Percentiles rank a stretch among this genome's conserved stretches.
These are phyloP conservation scores for Ceyx margarethae DNA, from an alignment of 2,113 vertebrate genomes.

Conservation along the genomic window DNA sequence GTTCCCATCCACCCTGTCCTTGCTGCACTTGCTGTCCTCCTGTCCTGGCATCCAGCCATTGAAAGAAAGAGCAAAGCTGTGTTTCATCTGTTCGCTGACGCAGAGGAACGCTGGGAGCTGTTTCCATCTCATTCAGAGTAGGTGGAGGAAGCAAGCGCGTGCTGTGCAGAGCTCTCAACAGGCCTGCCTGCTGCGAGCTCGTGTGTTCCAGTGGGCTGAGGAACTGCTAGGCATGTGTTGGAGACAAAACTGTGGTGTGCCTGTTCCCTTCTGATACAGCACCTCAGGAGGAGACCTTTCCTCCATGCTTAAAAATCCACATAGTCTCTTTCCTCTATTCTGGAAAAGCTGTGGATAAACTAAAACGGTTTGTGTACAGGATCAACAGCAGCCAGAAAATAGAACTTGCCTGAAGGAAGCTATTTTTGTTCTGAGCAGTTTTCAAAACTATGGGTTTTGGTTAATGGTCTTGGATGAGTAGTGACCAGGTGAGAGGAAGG, in stretches of 20 bases:
- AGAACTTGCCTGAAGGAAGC: conserved; percentile 5
- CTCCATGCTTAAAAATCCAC: background rate
- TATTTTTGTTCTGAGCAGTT: background rate
- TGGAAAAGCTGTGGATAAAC: conserved; percentile 1
- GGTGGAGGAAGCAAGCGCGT: conserved; percentile 48
- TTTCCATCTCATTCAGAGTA: conserved; percentile 27
- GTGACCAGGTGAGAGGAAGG: background rate
- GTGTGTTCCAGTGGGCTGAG: conserved; percentile 41
- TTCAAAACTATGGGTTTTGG: background rate
- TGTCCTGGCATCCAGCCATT: conserved; percentile 32
- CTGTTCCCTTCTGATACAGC: background rate
- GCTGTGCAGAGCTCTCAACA: background rate
- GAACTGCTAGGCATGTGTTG: background rate
- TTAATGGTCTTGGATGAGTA: background rate
- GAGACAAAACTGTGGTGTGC: background rate
- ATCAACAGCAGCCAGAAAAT: background rate
- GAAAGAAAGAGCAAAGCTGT: conserved; percentile 54
- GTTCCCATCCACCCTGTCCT: background rate
- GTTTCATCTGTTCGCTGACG: conserved; percentile 55
- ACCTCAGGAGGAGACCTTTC: conserved; percentile 25
- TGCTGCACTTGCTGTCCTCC: conserved; percentile 36
- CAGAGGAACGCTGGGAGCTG: conserved; percentile 31
- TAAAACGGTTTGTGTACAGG: background rate
- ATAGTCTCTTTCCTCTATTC: background rate
- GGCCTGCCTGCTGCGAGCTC: conserved; percentile 37